Evolutionary conservation across 2,113 vertebrate species (phyloP).

Genomic region (Cephalopterus ornatus): DNA sequence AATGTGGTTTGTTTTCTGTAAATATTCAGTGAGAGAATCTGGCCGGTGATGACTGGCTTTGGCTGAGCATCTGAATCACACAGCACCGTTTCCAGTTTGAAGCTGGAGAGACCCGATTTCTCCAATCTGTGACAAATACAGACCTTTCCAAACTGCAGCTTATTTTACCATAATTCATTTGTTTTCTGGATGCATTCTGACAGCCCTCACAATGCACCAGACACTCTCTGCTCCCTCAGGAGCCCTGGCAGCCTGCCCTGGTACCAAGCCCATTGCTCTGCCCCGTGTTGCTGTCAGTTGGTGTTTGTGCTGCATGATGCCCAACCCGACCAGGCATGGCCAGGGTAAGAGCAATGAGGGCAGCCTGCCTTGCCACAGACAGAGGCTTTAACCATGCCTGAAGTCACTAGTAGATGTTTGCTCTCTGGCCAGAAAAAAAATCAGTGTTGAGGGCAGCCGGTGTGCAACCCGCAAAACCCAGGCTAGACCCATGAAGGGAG

Average conservation of each 20-base stretch:
- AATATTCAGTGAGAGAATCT: not conserved
- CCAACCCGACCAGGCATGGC: not conserved
- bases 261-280: not conserved
- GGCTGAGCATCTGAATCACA: not conserved
- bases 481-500: not conserved
- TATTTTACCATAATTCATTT: not conserved
- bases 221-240: not conserved
- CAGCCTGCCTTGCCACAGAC: no score
- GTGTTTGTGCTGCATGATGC: not conserved
- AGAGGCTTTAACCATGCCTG: not conserved
- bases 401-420: not conserved
- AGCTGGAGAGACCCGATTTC: not conserved
- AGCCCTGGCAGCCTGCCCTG: not conserved
- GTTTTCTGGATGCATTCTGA: not conserved
- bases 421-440: not conserved
- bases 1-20: slow-evolving; percentile 24
- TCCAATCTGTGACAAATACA: not conserved
- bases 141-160: not conserved
- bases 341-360: not conserved
- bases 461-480: not conserved
- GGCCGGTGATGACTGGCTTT: not conserved
- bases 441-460: not conserved
- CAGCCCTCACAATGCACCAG: not conserved
- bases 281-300: fast-evolving
- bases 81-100: not conserved